Conservation (phyloP, 2,113 vertebrate genomes). For the Rattus norvegicus region DNA sequence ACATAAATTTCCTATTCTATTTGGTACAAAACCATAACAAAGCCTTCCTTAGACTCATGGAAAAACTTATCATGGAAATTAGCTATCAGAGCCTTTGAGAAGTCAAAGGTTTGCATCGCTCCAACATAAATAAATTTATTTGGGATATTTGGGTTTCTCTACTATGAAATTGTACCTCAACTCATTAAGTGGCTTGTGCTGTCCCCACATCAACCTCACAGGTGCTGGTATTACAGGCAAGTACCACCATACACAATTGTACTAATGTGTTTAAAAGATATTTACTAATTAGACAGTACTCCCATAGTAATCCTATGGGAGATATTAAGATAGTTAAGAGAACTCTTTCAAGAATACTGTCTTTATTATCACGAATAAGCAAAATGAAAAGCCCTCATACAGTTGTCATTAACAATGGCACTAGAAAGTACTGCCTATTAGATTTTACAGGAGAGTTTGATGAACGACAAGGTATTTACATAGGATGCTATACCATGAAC, state of each 20-base stretch:
- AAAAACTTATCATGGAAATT: background rate
- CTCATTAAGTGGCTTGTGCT: background rate
- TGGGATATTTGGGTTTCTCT: background rate
- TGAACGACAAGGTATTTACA: constrained; percentile 16
- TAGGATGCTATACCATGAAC: background rate
- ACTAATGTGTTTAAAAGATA: background rate
- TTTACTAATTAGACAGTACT: constrained; percentile 25
- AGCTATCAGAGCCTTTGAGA: background rate
- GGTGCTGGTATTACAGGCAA: background rate
- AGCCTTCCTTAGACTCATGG: background rate
- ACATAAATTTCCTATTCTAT: constrained; percentile 18
- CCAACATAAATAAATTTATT: background rate
- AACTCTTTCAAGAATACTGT: background rate
- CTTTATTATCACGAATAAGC: background rate
- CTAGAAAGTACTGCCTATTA: background rate
- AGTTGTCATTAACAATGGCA: background rate
- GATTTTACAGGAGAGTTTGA: constrained; percentile 14
- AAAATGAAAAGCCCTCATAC: constrained; percentile 35
- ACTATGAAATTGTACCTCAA: background rate
- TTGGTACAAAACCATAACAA: constrained; percentile 26
- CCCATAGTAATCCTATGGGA: background rate
- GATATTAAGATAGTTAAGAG: background rate
- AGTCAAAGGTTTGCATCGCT: background rate
- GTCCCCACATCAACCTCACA: background rate
- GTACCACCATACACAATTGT: background rate